A percentile compares a stretch with the other conserved stretches of the same genome.
Conservation (phyloP, 1,140 invertebrate genomes). For the Sesamia nonagrioides region DNA sequence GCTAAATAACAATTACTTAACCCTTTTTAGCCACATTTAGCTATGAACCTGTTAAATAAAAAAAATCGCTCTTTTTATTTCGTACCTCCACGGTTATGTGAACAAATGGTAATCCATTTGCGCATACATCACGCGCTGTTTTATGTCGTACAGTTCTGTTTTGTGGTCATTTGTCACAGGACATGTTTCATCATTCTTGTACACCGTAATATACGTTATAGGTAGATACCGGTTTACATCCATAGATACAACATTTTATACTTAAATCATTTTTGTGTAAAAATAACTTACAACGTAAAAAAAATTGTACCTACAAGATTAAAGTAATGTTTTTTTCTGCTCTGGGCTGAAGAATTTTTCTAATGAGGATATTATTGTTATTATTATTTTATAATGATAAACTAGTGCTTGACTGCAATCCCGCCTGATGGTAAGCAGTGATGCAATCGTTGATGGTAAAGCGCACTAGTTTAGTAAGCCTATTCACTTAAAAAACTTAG, state of each 20-base stretch:
- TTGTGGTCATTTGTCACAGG: conserved; percentile 39
- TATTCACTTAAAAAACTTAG: too few relatives aligned
- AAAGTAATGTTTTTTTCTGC: neutral
- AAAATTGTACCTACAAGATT: neutral
- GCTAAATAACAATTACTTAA: too few relatives aligned
- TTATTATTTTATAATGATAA: too few relatives aligned
- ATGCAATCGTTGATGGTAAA: too few relatives aligned
- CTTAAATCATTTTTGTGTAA: neutral
- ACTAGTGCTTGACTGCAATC: too few relatives aligned
- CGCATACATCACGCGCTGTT: conserved; percentile 26
- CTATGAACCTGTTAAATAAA: neutral
- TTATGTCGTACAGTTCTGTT: conserved; percentile 28
- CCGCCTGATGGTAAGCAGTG: too few relatives aligned
- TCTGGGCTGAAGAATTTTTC: too few relatives aligned
- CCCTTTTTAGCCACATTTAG: too few relatives aligned
- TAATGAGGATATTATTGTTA: too few relatives aligned
- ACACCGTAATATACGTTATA: neutral
- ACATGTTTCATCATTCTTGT: conserved; percentile 18
- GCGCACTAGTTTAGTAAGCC: too few relatives aligned
- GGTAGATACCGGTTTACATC: neutral
- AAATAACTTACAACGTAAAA: neutral
- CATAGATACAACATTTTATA: neutral
- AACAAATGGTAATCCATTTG: conserved; percentile 29
- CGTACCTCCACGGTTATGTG: neutral
- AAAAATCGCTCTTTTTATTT: conserved; percentile 12